phyloP scores from a whole-genome alignment of 2,113 vertebrate species.

The Cebidichthys violaceus region DNA sequence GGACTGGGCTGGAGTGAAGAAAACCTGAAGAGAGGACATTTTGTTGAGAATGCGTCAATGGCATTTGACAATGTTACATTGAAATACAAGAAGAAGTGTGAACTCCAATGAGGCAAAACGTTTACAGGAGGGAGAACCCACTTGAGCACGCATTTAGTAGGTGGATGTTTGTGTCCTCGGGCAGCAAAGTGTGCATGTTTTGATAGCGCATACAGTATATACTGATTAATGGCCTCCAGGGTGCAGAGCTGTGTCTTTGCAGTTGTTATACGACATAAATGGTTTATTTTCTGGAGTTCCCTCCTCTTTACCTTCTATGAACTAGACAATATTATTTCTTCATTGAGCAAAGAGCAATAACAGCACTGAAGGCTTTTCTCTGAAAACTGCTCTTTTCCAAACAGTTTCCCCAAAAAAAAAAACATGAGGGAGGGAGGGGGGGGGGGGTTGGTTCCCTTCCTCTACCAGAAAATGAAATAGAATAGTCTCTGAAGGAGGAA shows the following conservation, averaged over 20 bases:
- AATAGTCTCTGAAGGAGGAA: constrained; percentile 19
- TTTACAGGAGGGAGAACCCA: not conserved
- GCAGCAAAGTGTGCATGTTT: constrained; percentile 18
- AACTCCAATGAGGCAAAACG: not conserved
- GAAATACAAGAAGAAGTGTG: constrained; percentile 1
- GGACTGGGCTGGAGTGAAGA: constrained; percentile 77
- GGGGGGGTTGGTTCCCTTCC: not conserved
- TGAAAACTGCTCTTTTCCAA: too few species aligned
- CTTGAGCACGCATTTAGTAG: constrained; percentile 1
- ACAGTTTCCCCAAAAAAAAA: too few species aligned
- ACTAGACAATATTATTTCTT: too few species aligned
- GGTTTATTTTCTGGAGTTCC: not conserved
- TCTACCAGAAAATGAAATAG: constrained; percentile 30
- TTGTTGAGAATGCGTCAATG: constrained; percentile 8
- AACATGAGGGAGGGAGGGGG: too few species aligned
- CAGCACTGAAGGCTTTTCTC: too few species aligned
- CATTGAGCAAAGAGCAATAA: too few species aligned
- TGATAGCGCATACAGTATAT: constrained; percentile 24
- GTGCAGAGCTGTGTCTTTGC: constrained; percentile 12
- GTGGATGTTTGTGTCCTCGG: constrained; percentile 16
- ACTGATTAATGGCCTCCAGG: not conserved
- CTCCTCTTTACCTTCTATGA: not conserved
- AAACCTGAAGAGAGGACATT: constrained; percentile 80
- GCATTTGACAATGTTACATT: constrained; percentile 3
- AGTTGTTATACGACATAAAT: not conserved